phyloP scores from a whole-genome alignment of 2,888 invertebrate genomes.

The Cyrtodaria siliqua region DNA sequence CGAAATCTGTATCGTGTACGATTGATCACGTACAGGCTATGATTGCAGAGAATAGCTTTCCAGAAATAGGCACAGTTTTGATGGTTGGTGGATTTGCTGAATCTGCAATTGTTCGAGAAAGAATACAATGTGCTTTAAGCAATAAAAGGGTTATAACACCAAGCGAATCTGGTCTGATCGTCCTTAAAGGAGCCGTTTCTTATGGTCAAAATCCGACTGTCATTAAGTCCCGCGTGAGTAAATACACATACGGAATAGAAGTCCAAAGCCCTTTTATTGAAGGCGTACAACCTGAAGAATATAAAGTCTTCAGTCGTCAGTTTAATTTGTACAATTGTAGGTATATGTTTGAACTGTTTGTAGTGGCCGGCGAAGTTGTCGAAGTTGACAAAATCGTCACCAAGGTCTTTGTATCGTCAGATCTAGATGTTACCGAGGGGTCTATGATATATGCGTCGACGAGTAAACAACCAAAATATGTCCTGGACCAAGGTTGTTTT shows the following conservation, averaged over 20 bases:
- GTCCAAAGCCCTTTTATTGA: slow-evolving; percentile 14
- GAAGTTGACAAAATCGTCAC: slow-evolving; percentile 24
- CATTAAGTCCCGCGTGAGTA: slow-evolving; percentile 26
- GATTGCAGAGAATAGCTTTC: slow-evolving; percentile 16
- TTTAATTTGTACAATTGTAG: slow-evolving; percentile 30
- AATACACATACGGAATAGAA: slow-evolving; percentile 44
- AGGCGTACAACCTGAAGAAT: slow-evolving; percentile 27
- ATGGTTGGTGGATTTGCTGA: slow-evolving; percentile 63
- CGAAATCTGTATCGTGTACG: slow-evolving; percentile 22
- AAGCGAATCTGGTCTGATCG: slow-evolving; percentile 48
- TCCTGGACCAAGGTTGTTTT: slow-evolving; percentile 28
- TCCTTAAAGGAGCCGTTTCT: slow-evolving; percentile 52
- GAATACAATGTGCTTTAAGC: slow-evolving; percentile 21
- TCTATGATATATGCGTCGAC: slow-evolving; percentile 39
- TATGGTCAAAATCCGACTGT: slow-evolving; percentile 41
- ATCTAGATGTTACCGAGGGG: slow-evolving; percentile 15
- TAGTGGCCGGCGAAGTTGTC: slow-evolving; percentile 29
- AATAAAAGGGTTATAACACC: slow-evolving; percentile 44
- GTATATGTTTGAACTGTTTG: slow-evolving; percentile 39
- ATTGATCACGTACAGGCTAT: slow-evolving; percentile 40
- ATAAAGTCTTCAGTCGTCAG: slow-evolving; percentile 12
- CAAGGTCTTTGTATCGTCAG: slow-evolving; percentile 1
- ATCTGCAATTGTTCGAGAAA: slow-evolving; percentile 39
- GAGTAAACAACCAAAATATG: slow-evolving; percentile 26
- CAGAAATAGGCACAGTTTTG: slow-evolving; percentile 38